Percentiles rank a stretch among this genome's conserved stretches.
These are phyloP conservation scores for Drosophila santomea DNA, from an alignment of 1,140 invertebrate species.

Conservation along the genomic window DNA sequence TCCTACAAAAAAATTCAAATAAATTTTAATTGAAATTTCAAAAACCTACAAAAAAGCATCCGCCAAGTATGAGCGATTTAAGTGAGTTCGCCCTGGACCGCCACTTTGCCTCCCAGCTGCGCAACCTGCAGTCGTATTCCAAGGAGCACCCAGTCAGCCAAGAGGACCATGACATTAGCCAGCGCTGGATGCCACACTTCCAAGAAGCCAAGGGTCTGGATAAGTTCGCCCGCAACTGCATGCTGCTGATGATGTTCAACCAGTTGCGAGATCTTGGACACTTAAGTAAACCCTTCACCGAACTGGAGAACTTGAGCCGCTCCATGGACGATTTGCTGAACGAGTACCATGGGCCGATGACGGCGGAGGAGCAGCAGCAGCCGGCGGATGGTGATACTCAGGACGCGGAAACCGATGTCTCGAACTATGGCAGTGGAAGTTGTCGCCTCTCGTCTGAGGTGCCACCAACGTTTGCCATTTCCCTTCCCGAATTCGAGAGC, in stretches of 20 bases:
- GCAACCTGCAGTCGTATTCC: conserved; percentile 1
- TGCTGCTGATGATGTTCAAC: conserved; percentile 57
- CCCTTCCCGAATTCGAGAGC: neutral
- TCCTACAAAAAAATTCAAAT: no score
- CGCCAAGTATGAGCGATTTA: conserved; percentile 32
- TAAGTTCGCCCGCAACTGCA: conserved; percentile 62
- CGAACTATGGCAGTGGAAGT: neutral
- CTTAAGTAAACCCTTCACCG: conserved; percentile 48
- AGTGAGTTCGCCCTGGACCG: conserved; percentile 46
- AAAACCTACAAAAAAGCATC: neutral
- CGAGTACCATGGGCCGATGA: conserved; percentile 26
- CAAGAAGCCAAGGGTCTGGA: conserved; percentile 4
- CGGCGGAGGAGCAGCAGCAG: neutral
- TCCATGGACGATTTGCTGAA: conserved; percentile 43
- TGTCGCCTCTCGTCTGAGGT: neutral
- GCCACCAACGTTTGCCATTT: no score
- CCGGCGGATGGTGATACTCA: neutral
- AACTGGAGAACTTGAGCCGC: conserved; percentile 11
- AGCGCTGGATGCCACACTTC: conserved; percentile 51
- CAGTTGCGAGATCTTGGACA: conserved; percentile 44
- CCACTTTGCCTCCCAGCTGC: conserved; percentile 53
- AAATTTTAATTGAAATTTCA: conserved; percentile 4
- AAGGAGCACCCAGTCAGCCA: conserved; percentile 28
- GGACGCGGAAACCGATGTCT: conserved; percentile 8
- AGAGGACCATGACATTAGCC: conserved; percentile 16